These are phyloP conservation scores for Criorhina ranunculi DNA, from an alignment of 2,888 invertebrate species.

Conservation along the genomic window DNA sequence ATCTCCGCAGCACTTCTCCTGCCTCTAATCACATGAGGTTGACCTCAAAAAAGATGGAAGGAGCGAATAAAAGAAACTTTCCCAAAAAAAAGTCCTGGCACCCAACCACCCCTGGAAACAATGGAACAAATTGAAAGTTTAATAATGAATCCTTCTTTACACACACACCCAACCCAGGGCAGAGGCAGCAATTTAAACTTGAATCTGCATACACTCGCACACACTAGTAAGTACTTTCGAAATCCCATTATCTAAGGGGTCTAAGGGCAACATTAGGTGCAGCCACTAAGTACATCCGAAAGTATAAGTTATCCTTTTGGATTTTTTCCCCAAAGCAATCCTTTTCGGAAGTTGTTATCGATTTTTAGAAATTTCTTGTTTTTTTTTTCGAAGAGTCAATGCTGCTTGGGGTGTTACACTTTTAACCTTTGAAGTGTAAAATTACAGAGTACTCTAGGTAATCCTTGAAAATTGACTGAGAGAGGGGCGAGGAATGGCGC, in stretches of 20 bases:
- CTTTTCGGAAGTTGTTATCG: conserved; percentile 10
- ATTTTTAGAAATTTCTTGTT: conserved; percentile 10
- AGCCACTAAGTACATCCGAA: conserved; percentile 41
- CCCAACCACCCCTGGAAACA: conserved; percentile 11
- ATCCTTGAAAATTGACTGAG: neutral
- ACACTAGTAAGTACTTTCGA: conserved; percentile 1
- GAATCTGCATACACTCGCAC: neutral
- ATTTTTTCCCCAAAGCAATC: conserved; percentile 3
- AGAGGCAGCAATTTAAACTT: conserved; percentile 33
- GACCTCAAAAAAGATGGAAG: conserved; percentile 21
- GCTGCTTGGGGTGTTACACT: neutral
- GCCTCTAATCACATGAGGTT: conserved; percentile 35
- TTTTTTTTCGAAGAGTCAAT: neutral
- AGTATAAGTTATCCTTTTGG: conserved; percentile 18
- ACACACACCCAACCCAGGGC: neutral
- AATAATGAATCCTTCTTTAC: conserved; percentile 40
- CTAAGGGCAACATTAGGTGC: conserved; percentile 26
- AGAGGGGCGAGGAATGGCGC: neutral
- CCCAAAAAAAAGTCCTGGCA: conserved; percentile 16
- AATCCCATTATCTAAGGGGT: conserved; percentile 34
- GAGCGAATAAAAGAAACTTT: conserved; percentile 24
- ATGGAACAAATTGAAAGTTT: conserved; percentile 59
- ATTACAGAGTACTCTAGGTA: conserved; percentile 13
- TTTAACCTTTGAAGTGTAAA: conserved; percentile 53
- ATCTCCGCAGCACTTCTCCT: neutral